Percentiles rank a stretch among this genome's conserved stretches.
Conservation (phyloP, 2,113 vertebrate genomes). For the Platichthys flesus region DNA sequence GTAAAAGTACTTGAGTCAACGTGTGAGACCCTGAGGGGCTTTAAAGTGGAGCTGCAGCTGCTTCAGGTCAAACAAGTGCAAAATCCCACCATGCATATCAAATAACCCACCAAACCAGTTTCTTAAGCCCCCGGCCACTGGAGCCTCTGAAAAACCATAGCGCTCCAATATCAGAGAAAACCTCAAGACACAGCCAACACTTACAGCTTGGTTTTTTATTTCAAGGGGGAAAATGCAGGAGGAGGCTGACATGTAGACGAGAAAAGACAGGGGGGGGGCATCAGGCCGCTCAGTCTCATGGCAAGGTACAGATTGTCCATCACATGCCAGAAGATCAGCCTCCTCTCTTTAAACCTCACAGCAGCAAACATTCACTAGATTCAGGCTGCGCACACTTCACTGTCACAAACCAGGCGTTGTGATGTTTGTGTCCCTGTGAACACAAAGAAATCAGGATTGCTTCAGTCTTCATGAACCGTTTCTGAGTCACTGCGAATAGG, state of each 20-base stretch:
- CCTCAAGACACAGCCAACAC: constrained; percentile 21
- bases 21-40: neutral
- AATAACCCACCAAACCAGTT: constrained; percentile 55
- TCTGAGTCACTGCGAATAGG: neutral
- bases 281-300: constrained; percentile 13
- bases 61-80: constrained; percentile 50
- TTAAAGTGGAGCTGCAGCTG: constrained; percentile 54
- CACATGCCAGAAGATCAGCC: neutral
- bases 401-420: too few species aligned
- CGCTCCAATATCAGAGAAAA: constrained; percentile 13
- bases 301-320: constrained; percentile 7
- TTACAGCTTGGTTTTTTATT: constrained; percentile 75
- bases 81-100: constrained; percentile 47
- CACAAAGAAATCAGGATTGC: neutral
- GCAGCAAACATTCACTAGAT: neutral
- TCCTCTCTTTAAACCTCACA: neutral
- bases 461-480: too few species aligned
- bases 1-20: neutral
- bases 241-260: constrained; percentile 66
- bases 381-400: neutral
- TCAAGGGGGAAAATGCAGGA: constrained; percentile 71
- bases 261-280: constrained; percentile 25
- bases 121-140: neutral
- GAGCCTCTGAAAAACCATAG: constrained; percentile 38
- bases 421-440: too few species aligned